Percentiles rank a stretch among this genome's conserved stretches.
phyloP scores from a whole-genome alignment of 2,113 vertebrate species.

The Spea bombifrons region DNA sequence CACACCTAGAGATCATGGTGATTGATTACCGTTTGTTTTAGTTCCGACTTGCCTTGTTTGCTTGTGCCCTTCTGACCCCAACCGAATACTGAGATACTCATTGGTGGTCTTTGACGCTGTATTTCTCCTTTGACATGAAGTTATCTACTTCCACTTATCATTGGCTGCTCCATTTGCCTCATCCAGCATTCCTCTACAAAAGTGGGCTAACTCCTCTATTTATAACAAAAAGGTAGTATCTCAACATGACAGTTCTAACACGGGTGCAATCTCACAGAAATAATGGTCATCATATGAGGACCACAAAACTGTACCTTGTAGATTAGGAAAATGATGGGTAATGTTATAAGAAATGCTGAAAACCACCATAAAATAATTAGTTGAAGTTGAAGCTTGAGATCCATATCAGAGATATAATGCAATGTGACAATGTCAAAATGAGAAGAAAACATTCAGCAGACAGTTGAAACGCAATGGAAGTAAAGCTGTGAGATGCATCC shows the following conservation, averaged over 20 bases:
- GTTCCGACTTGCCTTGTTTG: no score
- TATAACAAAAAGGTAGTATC: not conserved
- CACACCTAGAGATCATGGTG: no score
- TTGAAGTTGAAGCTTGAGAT: not conserved
- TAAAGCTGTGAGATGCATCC: constrained; percentile 51
- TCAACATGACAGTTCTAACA: constrained; percentile 13
- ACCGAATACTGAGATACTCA: no score
- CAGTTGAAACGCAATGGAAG: not conserved
- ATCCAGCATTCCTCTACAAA: no score
- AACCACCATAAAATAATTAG: not conserved
- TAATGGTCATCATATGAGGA: constrained; percentile 17
- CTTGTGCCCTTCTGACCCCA: no score
- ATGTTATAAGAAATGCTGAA: not conserved
- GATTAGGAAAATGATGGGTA: not conserved
- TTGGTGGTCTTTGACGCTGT: no score
- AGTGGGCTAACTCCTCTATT: no score
- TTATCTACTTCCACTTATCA: no score
- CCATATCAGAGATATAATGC: constrained; percentile 41
- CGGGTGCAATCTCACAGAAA: constrained; percentile 25
- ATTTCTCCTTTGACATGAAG: no score
- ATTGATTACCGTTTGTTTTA: no score
- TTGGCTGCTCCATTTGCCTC: no score
- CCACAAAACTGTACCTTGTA: constrained; percentile 7
- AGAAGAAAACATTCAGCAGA: constrained; percentile 33
- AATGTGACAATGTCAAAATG: constrained; percentile 45